Percentiles rank a stretch among this genome's conserved stretches.
These are phyloP conservation scores for Trissolcus japonicus DNA, from an alignment of 2,888 invertebrate genomes.

Conservation along the genomic window DNA sequence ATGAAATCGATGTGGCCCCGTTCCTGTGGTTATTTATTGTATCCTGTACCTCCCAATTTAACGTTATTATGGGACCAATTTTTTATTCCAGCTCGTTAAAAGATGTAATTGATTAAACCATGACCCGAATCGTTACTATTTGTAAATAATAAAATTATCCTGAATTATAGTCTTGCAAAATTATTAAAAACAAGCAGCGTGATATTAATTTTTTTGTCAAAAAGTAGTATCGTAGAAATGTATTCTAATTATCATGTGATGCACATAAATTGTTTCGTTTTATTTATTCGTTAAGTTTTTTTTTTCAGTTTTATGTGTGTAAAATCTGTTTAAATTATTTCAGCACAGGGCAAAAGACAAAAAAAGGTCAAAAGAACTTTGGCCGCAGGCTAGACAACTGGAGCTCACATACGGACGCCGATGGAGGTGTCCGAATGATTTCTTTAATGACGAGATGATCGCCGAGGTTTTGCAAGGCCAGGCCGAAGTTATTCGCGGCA, in stretches of 20 bases:
- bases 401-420: conserved; percentile 87
- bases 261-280: too few species aligned
- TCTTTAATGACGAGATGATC: conserved; percentile 92
- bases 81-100: neutral
- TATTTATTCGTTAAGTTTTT: too few species aligned
- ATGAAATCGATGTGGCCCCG: conserved; percentile 18
- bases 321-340: conserved; percentile 12
- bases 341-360: conserved; percentile 70
- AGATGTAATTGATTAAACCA: too few species aligned
- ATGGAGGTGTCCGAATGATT: conserved; percentile 89
- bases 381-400: conserved; percentile 83
- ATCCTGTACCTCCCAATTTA: neutral
- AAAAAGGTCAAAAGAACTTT: conserved; percentile 71
- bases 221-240: neutral
- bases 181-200: neutral
- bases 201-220: too few species aligned
- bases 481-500: conserved; percentile 90
- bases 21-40: conserved; percentile 18
- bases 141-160: neutral
- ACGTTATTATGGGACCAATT: neutral
- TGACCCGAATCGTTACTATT: neutral
- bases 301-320: too few species aligned
- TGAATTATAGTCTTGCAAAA: too few species aligned
- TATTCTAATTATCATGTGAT: neutral
- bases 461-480: conserved; percentile 90